These are phyloP conservation scores for Hemibagrus guttatus DNA, from an alignment of 2,797 vertebrate genomes.

Conservation along the genomic window DNA sequence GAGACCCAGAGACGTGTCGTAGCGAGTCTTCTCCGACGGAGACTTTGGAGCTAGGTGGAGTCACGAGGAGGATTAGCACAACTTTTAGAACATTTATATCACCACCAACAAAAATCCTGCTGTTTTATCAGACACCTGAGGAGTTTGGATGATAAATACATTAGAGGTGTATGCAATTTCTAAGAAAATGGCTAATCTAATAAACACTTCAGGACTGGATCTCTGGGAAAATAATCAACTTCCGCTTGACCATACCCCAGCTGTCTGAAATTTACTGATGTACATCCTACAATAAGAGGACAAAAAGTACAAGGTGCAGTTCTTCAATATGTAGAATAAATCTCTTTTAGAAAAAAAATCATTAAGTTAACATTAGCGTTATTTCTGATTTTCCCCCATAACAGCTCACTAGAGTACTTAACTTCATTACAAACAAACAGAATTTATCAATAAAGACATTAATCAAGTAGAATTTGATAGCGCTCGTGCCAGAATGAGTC, in stretches of 20 bases:
- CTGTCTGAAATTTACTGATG: background rate
- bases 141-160: background rate
- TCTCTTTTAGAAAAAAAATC: background rate
- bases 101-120: background rate
- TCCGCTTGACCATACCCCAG: background rate
- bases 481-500: background rate
- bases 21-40: constrained; percentile 92
- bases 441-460: background rate
- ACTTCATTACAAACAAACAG: background rate
- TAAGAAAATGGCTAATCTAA: background rate
- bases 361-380: background rate
- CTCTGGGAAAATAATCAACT: background rate
- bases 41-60: constrained; percentile 85
- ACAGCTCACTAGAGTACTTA: background rate
- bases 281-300: background rate
- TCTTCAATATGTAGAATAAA: too few relatives aligned
- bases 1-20: constrained; percentile 93
- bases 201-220: background rate
- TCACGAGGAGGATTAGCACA: background rate
- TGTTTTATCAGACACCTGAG: background rate
- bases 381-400: background rate
- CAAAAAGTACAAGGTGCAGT: background rate
- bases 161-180: background rate
- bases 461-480: too few relatives aligned
- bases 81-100: background rate